phyloP scores from a whole-genome alignment of 2,113 vertebrate genomes.

The Chionodraco myersi region DNA sequence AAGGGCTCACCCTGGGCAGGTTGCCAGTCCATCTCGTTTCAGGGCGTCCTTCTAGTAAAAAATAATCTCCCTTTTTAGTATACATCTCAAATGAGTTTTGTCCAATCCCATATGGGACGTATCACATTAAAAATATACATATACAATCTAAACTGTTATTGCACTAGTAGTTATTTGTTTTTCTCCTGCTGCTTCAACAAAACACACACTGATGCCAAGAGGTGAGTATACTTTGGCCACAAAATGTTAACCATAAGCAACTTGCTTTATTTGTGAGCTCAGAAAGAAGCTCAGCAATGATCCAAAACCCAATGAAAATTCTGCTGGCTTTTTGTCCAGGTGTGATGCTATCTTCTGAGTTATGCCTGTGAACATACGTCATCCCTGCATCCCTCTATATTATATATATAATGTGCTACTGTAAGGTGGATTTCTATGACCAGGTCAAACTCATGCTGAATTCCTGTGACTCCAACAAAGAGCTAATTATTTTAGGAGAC shows the following conservation, averaged over 20 bases:
- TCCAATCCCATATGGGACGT: too few species aligned
- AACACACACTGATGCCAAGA: conserved; percentile 5
- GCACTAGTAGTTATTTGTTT: not conserved
- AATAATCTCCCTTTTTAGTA: not conserved
- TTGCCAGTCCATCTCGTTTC: conserved; percentile 18
- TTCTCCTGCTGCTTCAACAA: not conserved
- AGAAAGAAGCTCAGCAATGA: not conserved
- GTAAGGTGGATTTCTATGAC: too few species aligned
- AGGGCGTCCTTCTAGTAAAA: conserved; percentile 8
- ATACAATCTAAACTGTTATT: not conserved
- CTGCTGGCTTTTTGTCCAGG: too few species aligned
- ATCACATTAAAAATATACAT: not conserved
- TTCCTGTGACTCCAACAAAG: too few species aligned
- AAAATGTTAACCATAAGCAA: not conserved
- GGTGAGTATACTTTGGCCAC: not conserved
- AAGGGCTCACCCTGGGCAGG: conserved; percentile 11
- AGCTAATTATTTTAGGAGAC: too few species aligned
- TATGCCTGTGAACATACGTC: not conserved
- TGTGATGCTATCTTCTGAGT: too few species aligned
- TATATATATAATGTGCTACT: too few species aligned
- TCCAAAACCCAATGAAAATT: too few species aligned
- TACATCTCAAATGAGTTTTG: not conserved
- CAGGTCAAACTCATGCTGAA: too few species aligned
- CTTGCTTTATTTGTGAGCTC: conserved; percentile 11
- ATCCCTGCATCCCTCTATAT: too few species aligned